Percentiles rank a stretch among this genome's conserved stretches.
Evolutionary conservation across 2,113 vertebrate genomes (phyloP).

Genomic region (Malurus elegans): DNA sequence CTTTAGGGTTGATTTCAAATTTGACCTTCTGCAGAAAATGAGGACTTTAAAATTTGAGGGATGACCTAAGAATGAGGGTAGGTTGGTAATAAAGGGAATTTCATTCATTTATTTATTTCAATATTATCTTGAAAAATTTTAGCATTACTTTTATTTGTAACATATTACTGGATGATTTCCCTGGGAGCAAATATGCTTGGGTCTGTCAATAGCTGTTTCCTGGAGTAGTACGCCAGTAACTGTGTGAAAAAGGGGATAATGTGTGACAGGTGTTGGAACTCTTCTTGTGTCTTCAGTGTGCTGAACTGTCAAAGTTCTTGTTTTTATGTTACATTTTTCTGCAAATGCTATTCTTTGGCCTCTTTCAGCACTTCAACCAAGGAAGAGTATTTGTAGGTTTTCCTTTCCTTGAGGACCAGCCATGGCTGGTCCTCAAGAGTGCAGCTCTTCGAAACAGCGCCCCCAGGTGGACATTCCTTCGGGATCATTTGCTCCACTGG

Average conservation of each 20-base stretch:
- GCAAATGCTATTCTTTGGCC: background rate
- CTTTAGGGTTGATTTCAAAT: background rate
- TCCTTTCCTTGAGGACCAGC: background rate
- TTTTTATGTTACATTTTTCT: background rate
- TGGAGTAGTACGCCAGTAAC: background rate
- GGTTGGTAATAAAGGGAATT: background rate
- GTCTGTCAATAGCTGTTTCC: background rate
- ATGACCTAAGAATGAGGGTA: background rate
- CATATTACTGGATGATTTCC: background rate
- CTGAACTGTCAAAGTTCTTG: background rate
- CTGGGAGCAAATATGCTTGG: background rate
- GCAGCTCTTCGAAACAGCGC: background rate
- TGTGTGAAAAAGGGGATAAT: background rate
- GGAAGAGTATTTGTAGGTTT: background rate
- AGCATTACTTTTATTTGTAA: background rate
- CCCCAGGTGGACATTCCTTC: background rate
- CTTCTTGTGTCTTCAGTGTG: background rate
- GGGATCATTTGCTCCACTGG: background rate
- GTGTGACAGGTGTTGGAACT: background rate
- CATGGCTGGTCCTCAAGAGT: fast-evolving
- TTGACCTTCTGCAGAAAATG: background rate
- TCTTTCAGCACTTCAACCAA: background rate
- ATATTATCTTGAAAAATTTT: background rate
- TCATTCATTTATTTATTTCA: background rate
- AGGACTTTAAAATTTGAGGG: background rate